These are phyloP conservation scores for Oceanodroma tethys DNA, from an alignment of 2,113 vertebrate species.

Conservation along the genomic window DNA sequence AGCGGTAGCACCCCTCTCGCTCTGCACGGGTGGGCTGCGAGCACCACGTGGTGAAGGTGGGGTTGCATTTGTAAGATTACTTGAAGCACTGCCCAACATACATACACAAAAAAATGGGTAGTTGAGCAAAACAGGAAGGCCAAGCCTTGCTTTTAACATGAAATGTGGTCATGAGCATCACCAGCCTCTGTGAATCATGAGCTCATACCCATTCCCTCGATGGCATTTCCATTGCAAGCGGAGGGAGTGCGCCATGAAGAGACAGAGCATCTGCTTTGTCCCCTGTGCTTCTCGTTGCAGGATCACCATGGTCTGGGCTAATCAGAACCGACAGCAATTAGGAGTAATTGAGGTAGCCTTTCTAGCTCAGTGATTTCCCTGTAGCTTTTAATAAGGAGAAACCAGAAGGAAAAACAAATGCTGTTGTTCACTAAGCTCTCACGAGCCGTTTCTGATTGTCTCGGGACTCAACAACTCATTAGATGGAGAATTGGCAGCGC, in stretches of 20 bases:
- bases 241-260: neutral
- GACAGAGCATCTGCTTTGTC: neutral
- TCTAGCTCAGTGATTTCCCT: conserved; percentile 34
- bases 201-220: neutral
- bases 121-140: neutral
- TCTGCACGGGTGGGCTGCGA: neutral
- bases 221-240: neutral
- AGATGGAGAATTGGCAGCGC: neutral
- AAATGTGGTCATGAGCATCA: neutral
- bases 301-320: neutral
- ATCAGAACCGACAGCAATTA: conserved; percentile 36
- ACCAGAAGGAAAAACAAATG: conserved; percentile 40
- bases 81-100: neutral
- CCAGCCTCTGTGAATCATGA: neutral
- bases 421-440: conserved; percentile 1
- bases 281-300: neutral
- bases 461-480: conserved; percentile 15
- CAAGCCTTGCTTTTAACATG: neutral
- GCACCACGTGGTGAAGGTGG: accelerated
- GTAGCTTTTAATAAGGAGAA: conserved; percentile 29
- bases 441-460: neutral
- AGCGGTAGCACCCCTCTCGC: neutral
- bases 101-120: neutral
- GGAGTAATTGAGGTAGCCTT: conserved; percentile 36
- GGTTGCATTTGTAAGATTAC: neutral